Evolutionary conservation across 2,888 invertebrate genomes (phyloP).

Genomic region (Pharmacophagus antenor): DNA sequence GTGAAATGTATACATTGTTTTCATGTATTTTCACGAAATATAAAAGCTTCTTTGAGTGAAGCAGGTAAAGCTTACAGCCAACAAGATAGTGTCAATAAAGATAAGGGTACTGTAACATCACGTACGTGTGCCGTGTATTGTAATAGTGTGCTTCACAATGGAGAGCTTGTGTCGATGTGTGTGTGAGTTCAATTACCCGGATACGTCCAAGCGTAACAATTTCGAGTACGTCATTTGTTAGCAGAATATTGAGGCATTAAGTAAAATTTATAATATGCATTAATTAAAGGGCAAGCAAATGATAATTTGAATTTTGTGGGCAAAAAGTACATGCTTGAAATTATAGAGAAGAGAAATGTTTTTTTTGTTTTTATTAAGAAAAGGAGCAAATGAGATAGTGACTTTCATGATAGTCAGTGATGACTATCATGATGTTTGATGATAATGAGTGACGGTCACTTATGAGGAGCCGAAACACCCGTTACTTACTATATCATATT

Average conservation of each 20-base stretch:
- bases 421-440: too few relatives aligned
- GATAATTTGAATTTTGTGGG: too few relatives aligned
- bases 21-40: background rate
- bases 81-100: constrained; percentile 27
- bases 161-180: constrained; percentile 3
- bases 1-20: background rate
- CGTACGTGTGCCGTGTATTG: constrained; percentile 9
- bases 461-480: too few relatives aligned
- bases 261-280: background rate
- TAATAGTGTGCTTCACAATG: constrained; percentile 1
- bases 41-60: constrained; percentile 16
- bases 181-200: constrained; percentile 25
- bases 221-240: constrained; percentile 7
- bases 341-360: too few relatives aligned
- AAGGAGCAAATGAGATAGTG: too few relatives aligned
- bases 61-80: constrained; percentile 14
- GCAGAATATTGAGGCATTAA: background rate
- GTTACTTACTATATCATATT: too few relatives aligned
- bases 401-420: too few relatives aligned
- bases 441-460: too few relatives aligned
- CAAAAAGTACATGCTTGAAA: too few relatives aligned
- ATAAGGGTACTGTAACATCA: constrained; percentile 10
- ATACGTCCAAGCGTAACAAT: constrained; percentile 8
- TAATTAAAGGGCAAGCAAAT: too few relatives aligned
- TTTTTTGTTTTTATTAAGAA: too few relatives aligned